phyloP scores from a whole-genome alignment of 2,797 vertebrate species.

The Pseudochirops cupreus region DNA sequence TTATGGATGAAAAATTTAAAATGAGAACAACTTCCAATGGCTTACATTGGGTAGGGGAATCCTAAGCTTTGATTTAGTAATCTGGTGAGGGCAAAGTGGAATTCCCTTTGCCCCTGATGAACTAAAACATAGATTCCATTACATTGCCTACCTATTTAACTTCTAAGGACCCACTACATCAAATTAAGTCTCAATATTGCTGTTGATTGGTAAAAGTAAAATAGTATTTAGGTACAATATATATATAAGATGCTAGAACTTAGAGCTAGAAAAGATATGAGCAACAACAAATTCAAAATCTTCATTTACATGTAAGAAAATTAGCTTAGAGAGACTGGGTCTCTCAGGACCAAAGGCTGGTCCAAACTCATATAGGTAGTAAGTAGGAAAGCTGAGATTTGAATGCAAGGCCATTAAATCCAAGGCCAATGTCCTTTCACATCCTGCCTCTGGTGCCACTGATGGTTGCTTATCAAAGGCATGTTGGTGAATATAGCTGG shows the following conservation, averaged over 20 bases:
- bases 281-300: neutral
- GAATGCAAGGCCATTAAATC: neutral
- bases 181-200: neutral
- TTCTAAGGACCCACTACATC: neutral
- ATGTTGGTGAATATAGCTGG: neutral
- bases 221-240: neutral
- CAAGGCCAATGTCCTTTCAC: neutral
- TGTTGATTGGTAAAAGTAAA: neutral
- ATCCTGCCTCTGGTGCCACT: neutral
- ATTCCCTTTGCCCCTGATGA: neutral
- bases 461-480: neutral
- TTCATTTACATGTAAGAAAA: neutral
- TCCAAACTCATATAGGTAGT: accelerated
- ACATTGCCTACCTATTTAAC: neutral
- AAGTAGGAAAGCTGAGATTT: neutral
- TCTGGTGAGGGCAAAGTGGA: neutral
- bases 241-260: neutral
- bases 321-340: neutral
- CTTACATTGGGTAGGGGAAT: neutral
- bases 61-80: neutral
- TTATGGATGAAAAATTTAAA: neutral
- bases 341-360: neutral
- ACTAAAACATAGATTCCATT: neutral
- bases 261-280: neutral
- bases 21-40: neutral